Conservation (phyloP, 2,797 vertebrate genomes). For the Scarus forsteni region DNA sequence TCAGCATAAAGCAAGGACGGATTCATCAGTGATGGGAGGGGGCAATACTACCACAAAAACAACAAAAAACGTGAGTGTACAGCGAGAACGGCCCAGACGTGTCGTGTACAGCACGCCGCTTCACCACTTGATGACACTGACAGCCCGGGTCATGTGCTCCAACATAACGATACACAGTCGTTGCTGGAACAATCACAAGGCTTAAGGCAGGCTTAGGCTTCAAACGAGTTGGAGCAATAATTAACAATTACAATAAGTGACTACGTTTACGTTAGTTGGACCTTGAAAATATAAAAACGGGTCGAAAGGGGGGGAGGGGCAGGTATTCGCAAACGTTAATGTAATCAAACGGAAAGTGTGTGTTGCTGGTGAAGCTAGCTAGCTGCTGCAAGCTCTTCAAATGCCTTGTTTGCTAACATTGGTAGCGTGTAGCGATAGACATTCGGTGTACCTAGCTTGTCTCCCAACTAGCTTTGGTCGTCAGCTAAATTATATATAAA, state of each 20-base stretch:
- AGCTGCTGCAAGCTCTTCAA: constrained; percentile 53
- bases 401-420: constrained; percentile 49
- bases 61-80: neutral
- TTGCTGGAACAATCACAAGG: constrained; percentile 41
- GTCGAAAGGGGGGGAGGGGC: neutral
- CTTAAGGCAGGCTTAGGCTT: constrained; percentile 1
- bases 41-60: no score
- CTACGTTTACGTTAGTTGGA: neutral
- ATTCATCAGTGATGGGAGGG: neutral
- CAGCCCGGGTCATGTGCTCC: constrained; percentile 70
- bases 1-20: no score
- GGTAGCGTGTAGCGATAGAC: constrained; percentile 23
- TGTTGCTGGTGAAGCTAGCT: constrained; percentile 50
- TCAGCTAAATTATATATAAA: constrained; percentile 16
- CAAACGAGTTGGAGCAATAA: neutral
- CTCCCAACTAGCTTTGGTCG: constrained; percentile 6
- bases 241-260: neutral
- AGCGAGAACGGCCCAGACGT: neutral
- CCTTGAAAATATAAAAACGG: neutral
- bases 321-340: neutral
- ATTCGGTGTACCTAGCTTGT: constrained; percentile 4
- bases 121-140: constrained; percentile 56
- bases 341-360: constrained; percentile 1
- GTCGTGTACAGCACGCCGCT: constrained; percentile 24
- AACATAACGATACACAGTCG: constrained; percentile 35